Evolutionary conservation across 2,888 invertebrate genomes (phyloP), one percentile per base, ranked within the genome.

Genomic region (Dynastes tityus): DNA sequence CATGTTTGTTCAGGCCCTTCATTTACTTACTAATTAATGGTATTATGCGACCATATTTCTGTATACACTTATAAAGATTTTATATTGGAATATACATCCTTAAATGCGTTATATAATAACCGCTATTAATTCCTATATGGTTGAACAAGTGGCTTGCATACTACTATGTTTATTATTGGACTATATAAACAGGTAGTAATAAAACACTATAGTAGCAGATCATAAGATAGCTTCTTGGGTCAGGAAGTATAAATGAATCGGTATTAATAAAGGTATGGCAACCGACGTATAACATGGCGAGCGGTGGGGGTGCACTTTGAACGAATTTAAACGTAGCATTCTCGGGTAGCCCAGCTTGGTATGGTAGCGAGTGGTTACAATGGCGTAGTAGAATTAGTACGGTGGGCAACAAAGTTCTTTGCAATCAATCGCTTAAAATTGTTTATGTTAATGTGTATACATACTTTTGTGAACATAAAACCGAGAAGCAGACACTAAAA

Each of bases 111-210:
- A 61, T 11, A 27, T 61, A 61, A 61, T 61, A 11, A 22, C 29
- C 29, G 29, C 61, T 29, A 61, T 61, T 61, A 61, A 61, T 9
- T 22, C 29, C 11, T 61, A 61, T 29, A 61, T 61, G 61, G 61
- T 27, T 61, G 16, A 29, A 27, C 11, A 22, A 27, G 61, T 29
- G 22, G 3, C 22, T 11, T 61, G 61, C 22, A 29, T 61, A 29
- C 11, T 27, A 61, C 27, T 27, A 11, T 6, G 9, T 61, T 0
- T 5, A 16, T 29, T 61, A 27, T 29, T 11, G n/a, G 55, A n/a
- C n/a, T 22, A 55, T 55, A 55, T 55, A 55, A 55, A 55, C 55
- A 55, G 55, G 55, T 55, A 27, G 61, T 61, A 61, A 61, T 61
- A 61, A 61, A 61, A 61, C 22, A 27, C 8, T 13, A 58, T 3